These are phyloP conservation scores for Drosophila limbata DNA, from an alignment of 2,888 invertebrate genomes.

Conservation along the genomic window DNA sequence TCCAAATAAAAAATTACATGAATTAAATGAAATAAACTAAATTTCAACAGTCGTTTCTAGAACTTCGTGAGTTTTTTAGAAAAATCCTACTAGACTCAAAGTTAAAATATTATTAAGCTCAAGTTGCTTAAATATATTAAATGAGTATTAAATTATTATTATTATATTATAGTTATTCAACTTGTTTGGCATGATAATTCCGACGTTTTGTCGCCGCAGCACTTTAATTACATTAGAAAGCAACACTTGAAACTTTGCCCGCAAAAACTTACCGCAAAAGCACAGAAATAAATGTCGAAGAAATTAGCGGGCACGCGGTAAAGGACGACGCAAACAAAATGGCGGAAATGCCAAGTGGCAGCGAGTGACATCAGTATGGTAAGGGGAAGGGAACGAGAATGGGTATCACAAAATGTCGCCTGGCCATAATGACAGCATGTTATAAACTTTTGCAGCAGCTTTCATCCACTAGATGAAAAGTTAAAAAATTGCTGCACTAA, in stretches of 20 bases:
- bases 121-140: not conserved
- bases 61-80: no score
- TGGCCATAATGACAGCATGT: constrained; percentile 78
- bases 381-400: not conserved
- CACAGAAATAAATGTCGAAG: constrained; percentile 75
- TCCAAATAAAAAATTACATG: not conserved
- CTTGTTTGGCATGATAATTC: constrained; percentile 51
- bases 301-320: constrained; percentile 55
- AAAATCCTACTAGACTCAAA: no score
- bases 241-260: constrained; percentile 78
- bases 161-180: constrained; percentile 4
- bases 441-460: constrained; percentile 62
- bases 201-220: constrained; percentile 57
- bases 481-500: constrained; percentile 59
- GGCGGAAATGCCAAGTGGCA: constrained; percentile 53
- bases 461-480: constrained; percentile 53
- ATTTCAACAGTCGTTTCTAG: no score
- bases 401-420: constrained; percentile 66
- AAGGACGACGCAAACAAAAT: constrained; percentile 47
- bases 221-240: constrained; percentile 80
- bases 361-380: not conserved
- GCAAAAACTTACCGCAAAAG: constrained; percentile 77
- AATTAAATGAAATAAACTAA: not conserved
- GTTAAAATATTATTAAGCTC: not conserved
- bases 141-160: constrained; percentile 4